Evolutionary conservation across 1,140 invertebrate species (phyloP), one percentile per base, ranked within the genome.

Genomic region (Neodiprion fabricii): DNA sequence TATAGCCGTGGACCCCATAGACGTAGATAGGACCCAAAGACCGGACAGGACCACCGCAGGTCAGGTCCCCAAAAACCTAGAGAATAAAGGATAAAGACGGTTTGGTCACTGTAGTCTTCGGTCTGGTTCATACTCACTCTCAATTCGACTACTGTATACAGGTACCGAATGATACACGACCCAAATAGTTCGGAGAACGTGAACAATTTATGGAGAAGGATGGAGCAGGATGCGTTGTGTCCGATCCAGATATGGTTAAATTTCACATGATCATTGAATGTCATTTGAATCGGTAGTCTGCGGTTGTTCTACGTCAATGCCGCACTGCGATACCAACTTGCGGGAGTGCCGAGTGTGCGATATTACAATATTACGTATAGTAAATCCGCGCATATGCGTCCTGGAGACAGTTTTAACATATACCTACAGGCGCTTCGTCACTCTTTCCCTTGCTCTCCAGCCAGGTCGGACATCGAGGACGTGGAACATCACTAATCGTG

Each of bases 41-140:
- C 28, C 28, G 28, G 28, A 40, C 28, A 40, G 5, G 28, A 40
- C 28, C 28, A 40, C 28, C 28, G 28, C 2, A 40, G 28, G 28
- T 40, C 28, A 40, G 28, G 28, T 40, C 28, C 28, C 53, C 3
- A 61, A 61, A 61, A 61, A 61, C 8, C 4, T 48, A 70, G 48
- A 71, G n/a, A 75, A 61, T 65, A 53, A 72, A 53, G 65, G 69
- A 72, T 48, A 68, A 76, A 50, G 23, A 72, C 66, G 40, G 48
- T 53, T 69, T 50, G 72, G 40, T 67, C 50, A 23, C 75, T 77
- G 71, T 76, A 79, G 80, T 61, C 7, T 61, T 14, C 9, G 53
- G 53, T 17, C n/a, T 61, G 53, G 9, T 12, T 61, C 53, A 61
- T 9, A 17, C 53, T 61, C 53, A 4, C 53, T 17, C 53, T 9